Conservation (phyloP, 1,140 invertebrate genomes). For the Hermetia illucens region DNA sequence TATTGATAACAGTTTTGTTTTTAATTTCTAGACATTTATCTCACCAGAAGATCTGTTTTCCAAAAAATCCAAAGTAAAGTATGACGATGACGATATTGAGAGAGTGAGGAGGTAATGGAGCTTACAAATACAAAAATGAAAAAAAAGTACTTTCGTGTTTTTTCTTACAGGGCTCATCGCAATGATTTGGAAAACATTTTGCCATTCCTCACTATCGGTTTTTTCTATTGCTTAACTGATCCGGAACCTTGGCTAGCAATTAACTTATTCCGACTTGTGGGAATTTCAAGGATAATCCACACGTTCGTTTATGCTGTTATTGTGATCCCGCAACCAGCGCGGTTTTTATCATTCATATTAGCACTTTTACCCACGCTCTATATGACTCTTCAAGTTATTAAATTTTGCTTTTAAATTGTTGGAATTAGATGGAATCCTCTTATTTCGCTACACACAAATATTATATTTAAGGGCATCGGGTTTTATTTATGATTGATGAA, state of each 20-base stretch:
- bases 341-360: too few relatives aligned
- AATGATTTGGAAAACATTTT: constrained; percentile 67
- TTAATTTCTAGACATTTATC: constrained; percentile 32
- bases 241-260: constrained; percentile 36
- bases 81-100: constrained; percentile 37
- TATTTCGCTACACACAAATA: too few relatives aligned
- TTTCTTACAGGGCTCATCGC: constrained; percentile 43
- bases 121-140: too few relatives aligned
- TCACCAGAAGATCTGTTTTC: constrained; percentile 31
- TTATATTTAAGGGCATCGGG: too few relatives aligned
- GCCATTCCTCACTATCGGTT: constrained; percentile 45
- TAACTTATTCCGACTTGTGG: constrained; percentile 42
- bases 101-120: constrained; percentile 32
- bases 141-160: too few relatives aligned
- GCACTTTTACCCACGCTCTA: constrained; percentile 30
- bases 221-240: constrained; percentile 44
- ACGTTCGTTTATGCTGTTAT: constrained; percentile 46
- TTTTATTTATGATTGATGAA: too few relatives aligned
- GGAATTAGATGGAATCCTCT: too few relatives aligned
- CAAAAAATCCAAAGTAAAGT: constrained; percentile 30
- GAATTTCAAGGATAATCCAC: constrained; percentile 42
- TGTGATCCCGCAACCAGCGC: constrained; percentile 38
- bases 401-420: constrained; percentile 13
- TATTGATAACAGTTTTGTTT: too few relatives aligned
- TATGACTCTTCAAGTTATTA: constrained; percentile 24